Conservation (phyloP, 2,888 invertebrate species). For the Netelia melanura region DNA sequence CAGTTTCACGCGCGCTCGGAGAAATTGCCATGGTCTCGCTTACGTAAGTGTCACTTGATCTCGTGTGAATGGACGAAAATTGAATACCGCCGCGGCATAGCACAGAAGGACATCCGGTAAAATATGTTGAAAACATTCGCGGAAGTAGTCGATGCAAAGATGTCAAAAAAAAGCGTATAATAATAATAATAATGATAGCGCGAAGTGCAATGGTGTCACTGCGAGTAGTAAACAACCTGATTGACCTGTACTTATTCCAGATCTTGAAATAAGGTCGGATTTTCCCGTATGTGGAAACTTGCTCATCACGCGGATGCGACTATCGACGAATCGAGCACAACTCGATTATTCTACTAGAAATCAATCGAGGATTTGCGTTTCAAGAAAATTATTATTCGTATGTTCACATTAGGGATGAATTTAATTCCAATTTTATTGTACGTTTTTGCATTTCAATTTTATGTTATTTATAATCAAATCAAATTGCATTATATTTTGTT, state of each 20-base stretch:
- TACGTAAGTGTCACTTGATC: slow-evolving; percentile 44
- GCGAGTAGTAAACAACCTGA: not conserved
- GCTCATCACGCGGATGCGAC: not conserved
- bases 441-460: no score
- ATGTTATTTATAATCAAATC: no score
- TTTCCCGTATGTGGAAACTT: slow-evolving; percentile 14
- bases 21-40: slow-evolving; percentile 60
- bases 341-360: not conserved
- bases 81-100: slow-evolving; percentile 41
- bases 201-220: not conserved
- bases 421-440: not conserved
- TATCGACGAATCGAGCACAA: not conserved
- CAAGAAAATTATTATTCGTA: not conserved
- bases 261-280: slow-evolving; percentile 22
- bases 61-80: slow-evolving; percentile 56
- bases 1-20: slow-evolving; percentile 58
- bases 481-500: no score
- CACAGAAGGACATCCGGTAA: not conserved
- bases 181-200: not conserved
- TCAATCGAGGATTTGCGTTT: not conserved
- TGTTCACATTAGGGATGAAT: not conserved
- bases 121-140: not conserved
- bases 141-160: not conserved
- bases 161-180: not conserved
- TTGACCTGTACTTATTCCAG: not conserved